Base-by-base conservation (phyloP, 2,113 vertebrate genomes). In the Phycodurus eques region DNA sequence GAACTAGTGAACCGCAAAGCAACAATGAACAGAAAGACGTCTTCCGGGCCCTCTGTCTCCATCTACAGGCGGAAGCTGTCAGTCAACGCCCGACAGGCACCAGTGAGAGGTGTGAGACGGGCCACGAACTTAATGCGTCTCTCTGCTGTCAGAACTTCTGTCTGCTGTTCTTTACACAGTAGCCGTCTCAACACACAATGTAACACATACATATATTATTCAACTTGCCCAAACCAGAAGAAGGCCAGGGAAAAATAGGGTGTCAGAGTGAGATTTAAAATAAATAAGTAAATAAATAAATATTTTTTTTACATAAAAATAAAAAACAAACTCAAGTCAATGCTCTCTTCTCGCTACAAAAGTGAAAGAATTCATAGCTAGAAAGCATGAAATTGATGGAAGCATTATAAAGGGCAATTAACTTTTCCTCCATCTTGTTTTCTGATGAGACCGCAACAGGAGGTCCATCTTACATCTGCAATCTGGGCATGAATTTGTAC, bases 161-260 rank as follows among this genome's bases (percentile, higher is more conserved):
- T 39, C 35, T 39, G 35, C 35, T 39, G 35, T 39, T 39, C 35
- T 72, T 70, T 19, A 27, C 44, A 46, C 44, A 39, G 44, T 17
- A 1, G 17, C 56, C 49, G 72, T 68, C 67, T 3, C 19, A 12
- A 79, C 57, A 74, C 59, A 56, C 15, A 69, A 49, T 66, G 73
- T n/a, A 69, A 64, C 57, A 62, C 49, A 5, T 67, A 46, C 47
- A 80, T 81, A 68, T 46, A 84, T 83, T 78, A 83, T 82, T 87
- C 67, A 81, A 73, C 46, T 35, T 0, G 4, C 22, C 75, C 44
- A 43, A 17, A 62, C 67, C 44, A 76, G 53, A 9, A 44, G 20
- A 9, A 64, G 43, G 39, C 5, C 1, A 3, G 9, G 46, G 70
- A 73, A 19, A 39, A 33, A 8, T 8, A 64, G 22, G 46, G 39